phyloP scores from a whole-genome alignment of 2,888 invertebrate species.

The Pseudanteris insignis region DNA sequence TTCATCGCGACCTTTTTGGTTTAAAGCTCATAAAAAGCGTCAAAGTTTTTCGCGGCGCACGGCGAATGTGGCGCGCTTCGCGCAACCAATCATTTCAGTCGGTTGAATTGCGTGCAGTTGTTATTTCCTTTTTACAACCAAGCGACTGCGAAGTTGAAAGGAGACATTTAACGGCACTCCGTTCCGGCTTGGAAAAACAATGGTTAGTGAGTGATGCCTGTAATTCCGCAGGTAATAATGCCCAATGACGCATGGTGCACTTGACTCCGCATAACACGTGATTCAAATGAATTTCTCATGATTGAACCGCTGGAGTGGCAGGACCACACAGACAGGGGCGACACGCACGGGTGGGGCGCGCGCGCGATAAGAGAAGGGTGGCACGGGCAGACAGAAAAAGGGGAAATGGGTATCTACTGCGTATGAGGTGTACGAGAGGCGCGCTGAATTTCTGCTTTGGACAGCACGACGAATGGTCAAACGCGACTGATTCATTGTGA shows the following conservation, averaged over 20 bases:
- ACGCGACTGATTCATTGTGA: too few relatives aligned
- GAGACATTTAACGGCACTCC: slow-evolving; percentile 19
- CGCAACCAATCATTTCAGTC: too few relatives aligned
- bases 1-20: too few relatives aligned
- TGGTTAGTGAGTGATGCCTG: slow-evolving; percentile 15
- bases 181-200: slow-evolving; percentile 20
- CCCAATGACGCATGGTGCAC: slow-evolving; percentile 26
- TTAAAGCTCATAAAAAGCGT: too few relatives aligned
- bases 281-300: slow-evolving; percentile 38
- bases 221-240: slow-evolving; percentile 17
- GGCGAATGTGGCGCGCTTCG: too few relatives aligned
- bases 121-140: too few relatives aligned
- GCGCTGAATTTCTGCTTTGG: slow-evolving; percentile 14
- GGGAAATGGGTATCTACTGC: slow-evolving; percentile 7
- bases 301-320: slow-evolving; percentile 18
- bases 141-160: too few relatives aligned
- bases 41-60: too few relatives aligned
- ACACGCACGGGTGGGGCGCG: slow-evolving; percentile 3
- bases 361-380: slow-evolving; percentile 13
- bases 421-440: slow-evolving; percentile 13
- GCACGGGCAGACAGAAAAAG: slow-evolving; percentile 17
- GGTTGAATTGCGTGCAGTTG: too few relatives aligned
- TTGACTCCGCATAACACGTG: slow-evolving; percentile 30
- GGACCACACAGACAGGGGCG: slow-evolving; percentile 6
- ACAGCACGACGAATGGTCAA: slow-evolving; percentile 23